Percentiles rank a stretch among this genome's conserved stretches.
phyloP scores from a whole-genome alignment of 30 jellyfish, hydroid and myxozoan genomes.

The Calvadosia cruxmelitensis region DNA sequence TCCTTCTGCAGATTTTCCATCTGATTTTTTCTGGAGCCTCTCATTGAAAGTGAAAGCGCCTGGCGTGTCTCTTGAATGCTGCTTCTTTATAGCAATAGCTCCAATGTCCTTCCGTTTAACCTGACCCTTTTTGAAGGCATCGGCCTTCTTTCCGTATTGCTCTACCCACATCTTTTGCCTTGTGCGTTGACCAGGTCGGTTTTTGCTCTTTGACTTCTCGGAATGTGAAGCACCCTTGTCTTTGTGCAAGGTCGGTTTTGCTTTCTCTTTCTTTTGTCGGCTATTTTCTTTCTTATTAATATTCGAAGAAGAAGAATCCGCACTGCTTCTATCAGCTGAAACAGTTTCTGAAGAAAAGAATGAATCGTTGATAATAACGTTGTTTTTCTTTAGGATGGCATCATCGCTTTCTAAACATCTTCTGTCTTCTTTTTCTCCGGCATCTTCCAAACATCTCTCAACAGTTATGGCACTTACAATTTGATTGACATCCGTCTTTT shows the following conservation, averaged over 20 bases:
- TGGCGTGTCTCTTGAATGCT: neutral
- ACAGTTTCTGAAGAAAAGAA: neutral
- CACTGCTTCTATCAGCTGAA: neutral
- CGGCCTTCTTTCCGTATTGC: slow-evolving; percentile 38
- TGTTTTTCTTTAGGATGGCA: no score
- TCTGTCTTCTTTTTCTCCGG: neutral
- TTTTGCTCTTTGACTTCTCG: slow-evolving; percentile 6
- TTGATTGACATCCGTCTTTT: neutral
- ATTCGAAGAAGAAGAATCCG: neutral
- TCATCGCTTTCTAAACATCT: neutral
- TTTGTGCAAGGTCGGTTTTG: neutral
- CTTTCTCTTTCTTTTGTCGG: neutral
- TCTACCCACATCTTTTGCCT: slow-evolving; percentile 35
- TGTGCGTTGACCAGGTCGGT: slow-evolving; percentile 52
- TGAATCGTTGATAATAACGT: no score
- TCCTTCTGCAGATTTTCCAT: neutral
- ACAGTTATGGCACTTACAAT: neutral
- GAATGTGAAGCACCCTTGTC: slow-evolving; percentile 1
- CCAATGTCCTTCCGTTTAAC: no score
- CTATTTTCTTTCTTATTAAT: neutral
- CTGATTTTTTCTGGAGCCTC: neutral
- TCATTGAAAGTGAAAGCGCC: neutral
- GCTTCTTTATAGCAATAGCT: neutral
- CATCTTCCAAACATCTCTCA: neutral
- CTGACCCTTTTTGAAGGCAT: slow-evolving; percentile 9